Evolutionary conservation across 2,113 vertebrate genomes (phyloP).

Genomic region (Galemys pyrenaicus): DNA sequence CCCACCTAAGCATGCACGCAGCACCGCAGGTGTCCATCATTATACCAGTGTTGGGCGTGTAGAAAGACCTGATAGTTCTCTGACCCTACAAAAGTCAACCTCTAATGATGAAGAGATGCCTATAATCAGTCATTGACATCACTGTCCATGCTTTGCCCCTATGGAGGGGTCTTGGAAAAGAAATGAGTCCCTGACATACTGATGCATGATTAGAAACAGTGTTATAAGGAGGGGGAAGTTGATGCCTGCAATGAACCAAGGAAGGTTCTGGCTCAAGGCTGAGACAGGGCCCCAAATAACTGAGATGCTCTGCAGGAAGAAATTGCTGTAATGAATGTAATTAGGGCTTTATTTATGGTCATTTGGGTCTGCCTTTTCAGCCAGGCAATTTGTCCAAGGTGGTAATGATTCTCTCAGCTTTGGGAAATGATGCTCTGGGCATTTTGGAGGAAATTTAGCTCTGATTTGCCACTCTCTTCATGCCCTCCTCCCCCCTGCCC

Average conservation of each 20-base stretch:
- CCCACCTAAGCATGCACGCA: no score
- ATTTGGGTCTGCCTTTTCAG: slow-evolving; percentile 12
- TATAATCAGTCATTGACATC: accelerated
- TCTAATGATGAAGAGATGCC: neutral
- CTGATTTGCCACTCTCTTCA: neutral
- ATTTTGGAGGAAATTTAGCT: neutral
- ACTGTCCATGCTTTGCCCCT: neutral
- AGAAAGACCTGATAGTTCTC: no score
- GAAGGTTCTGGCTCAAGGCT: neutral
- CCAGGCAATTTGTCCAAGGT: neutral
- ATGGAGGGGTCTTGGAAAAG: neutral
- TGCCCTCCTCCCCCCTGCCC: accelerated
- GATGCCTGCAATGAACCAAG: neutral
- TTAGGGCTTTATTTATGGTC: slow-evolving; percentile 55
- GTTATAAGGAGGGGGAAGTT: neutral
- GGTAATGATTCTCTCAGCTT: neutral
- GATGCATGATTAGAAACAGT: neutral
- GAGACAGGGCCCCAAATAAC: neutral
- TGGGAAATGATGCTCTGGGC: slow-evolving; percentile 12
- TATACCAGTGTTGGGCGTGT: no score
- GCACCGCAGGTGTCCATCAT: no score
- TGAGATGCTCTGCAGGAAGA: slow-evolving; percentile 45
- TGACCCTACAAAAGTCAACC: no score
- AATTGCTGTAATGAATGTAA: slow-evolving; percentile 58
- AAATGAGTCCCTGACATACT: neutral